Conservation (phyloP, 2,113 vertebrate genomes). For the Cheilinus undulatus region DNA sequence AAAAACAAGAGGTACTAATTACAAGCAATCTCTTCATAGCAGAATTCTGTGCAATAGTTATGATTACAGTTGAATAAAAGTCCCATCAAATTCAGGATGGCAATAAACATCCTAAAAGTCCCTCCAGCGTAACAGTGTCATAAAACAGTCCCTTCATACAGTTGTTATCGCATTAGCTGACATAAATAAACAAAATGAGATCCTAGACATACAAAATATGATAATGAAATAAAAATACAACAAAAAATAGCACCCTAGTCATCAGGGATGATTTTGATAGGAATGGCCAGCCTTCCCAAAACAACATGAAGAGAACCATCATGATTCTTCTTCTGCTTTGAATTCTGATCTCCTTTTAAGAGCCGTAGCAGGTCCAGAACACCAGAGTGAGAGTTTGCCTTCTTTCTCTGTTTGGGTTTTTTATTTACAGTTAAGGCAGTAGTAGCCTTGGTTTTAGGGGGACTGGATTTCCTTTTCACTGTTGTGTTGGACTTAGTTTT, state of each 20-base stretch:
- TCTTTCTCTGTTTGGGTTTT: neutral
- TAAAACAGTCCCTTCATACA: conserved; percentile 68
- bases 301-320: conserved; percentile 78
- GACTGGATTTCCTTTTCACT: conserved; percentile 13
- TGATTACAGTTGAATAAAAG: conserved; percentile 11
- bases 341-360: conserved; percentile 51
- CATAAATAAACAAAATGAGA: conserved; percentile 50
- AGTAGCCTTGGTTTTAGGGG: conserved; percentile 7
- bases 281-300: conserved; percentile 83
- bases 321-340: conserved; percentile 38
- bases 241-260: conserved; percentile 38
- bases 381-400: conserved; percentile 16
- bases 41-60: conserved; percentile 42
- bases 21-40: conserved; percentile 56
- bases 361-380: conserved; percentile 75
- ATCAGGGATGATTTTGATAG: conserved; percentile 82
- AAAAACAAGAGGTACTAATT: conserved; percentile 26
- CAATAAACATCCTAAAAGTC: conserved; percentile 17
- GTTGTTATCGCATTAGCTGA: conserved; percentile 19
- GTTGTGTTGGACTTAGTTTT: conserved; percentile 27
- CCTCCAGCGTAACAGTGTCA: conserved; percentile 10
- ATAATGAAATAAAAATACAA: neutral
- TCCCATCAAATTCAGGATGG: neutral
- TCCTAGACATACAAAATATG: neutral
- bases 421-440: neutral